A percentile compares a stretch with the other conserved stretches of the same genome.
phyloP scores from a whole-genome alignment of 1,140 invertebrate genomes.

The Drosophila burlai region DNA sequence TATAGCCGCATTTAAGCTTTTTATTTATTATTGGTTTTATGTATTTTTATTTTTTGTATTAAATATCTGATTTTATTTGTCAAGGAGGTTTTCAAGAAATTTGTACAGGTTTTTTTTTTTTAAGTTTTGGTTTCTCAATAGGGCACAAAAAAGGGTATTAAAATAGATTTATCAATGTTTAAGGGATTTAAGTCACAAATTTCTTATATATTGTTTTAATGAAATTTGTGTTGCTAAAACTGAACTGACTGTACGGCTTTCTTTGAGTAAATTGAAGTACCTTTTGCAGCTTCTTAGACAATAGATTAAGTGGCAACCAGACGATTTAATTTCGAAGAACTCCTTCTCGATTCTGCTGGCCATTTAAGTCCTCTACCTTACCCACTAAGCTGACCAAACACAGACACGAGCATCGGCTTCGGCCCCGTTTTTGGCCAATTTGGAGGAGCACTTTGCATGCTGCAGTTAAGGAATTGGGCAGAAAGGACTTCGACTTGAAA shows the following conservation, averaged over 20 bases:
- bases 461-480: not conserved
- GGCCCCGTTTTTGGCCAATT: conserved; percentile 22
- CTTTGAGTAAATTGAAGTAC: not conserved
- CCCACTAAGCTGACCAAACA: conserved; percentile 19
- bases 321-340: not conserved
- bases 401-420: conserved; percentile 4
- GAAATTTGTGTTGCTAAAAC: not conserved
- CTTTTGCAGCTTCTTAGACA: not conserved
- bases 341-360: not conserved
- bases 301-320: not conserved
- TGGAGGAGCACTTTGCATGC: conserved; percentile 38
- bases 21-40: not conserved
- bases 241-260: too few species aligned
- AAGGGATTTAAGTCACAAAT: not conserved
- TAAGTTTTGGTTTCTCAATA: too few species aligned
- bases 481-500: not conserved
- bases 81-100: too few species aligned
- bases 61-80: not conserved
- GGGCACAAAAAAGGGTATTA: too few species aligned
- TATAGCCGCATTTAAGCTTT: not conserved
- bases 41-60: not conserved
- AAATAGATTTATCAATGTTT: too few species aligned
- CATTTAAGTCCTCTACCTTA: conserved; percentile 1
- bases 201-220: not conserved
- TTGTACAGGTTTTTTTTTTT: too few species aligned